Evolutionary conservation across 2,888 invertebrate species (phyloP).

Genomic region (Anticlea derivata): DNA sequence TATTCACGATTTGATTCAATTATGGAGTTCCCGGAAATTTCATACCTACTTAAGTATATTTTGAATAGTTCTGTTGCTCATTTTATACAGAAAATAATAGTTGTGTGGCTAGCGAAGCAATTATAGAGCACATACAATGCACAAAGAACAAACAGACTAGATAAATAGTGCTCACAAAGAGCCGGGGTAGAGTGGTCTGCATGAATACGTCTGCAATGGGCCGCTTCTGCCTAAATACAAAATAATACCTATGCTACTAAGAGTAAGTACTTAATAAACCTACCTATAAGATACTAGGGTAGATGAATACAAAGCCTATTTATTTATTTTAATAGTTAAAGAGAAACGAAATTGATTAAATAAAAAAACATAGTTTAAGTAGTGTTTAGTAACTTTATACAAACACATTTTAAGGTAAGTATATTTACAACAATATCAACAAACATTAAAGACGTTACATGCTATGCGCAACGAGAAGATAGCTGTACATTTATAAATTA

Average conservation of each 20-base stretch:
- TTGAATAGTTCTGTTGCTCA: background rate
- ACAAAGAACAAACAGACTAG: constrained; percentile 26
- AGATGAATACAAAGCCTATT: too few relatives aligned
- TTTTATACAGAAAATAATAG: constrained; percentile 1
- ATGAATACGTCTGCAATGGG: constrained; percentile 2
- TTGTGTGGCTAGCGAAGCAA: constrained; percentile 9
- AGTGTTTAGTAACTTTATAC: constrained; percentile 31
- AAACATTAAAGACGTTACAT: constrained; percentile 42
- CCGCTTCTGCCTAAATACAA: constrained; percentile 2
- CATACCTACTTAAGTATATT: background rate
- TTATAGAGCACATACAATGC: constrained; percentile 18
- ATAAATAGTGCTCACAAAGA: constrained; percentile 20
- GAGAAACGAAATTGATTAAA: too few relatives aligned
- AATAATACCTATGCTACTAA: background rate
- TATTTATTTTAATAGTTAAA: too few relatives aligned
- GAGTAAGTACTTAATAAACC: too few relatives aligned
- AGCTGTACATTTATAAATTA: constrained; percentile 54
- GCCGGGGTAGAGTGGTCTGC: constrained; percentile 6
- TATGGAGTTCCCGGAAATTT: too few relatives aligned
- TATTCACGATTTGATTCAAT: too few relatives aligned
- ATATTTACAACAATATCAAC: constrained; percentile 78
- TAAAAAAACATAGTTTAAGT: constrained; percentile 2
- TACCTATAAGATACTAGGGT: too few relatives aligned
- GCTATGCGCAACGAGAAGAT: constrained; percentile 49
- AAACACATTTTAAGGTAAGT: constrained; percentile 44